Evolutionary conservation across 2,888 invertebrate genomes (phyloP), one percentile per base, ranked within the genome.

Genomic region (Fragum fragum): DNA sequence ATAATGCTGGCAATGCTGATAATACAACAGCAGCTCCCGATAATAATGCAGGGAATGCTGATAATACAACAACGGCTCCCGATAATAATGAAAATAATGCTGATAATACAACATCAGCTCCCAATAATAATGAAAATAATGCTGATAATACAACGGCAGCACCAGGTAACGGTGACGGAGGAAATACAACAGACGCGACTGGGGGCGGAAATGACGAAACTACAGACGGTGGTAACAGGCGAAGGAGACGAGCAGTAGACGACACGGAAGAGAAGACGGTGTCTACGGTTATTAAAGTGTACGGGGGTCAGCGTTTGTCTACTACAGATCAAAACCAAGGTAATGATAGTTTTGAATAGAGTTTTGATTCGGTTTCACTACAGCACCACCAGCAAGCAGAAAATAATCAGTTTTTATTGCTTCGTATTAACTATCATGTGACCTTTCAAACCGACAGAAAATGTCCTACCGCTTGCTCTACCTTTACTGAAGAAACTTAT

Each of bases 211-310:
- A 29, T 16, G 42, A 39, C 18, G 32, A 21, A 18, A 61, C 61
- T 18, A 66, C 66, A 3, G 66, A 39, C 3, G 28, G 11, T 29
- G 61, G 61, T 9, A 32, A 1, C n/a, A n/a, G 42, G 11, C 32
- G 66, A 32, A n/a, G 18, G 26, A 36, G 36, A 14, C 36, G 36
- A 18, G 42, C 14, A 14, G 42, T 16, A 42, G 42, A 16, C 39
- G 42, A 42, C 26, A 66, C 66, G 23, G 66, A 66, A 11, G 66
- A 66, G 29, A 66, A 66, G 26, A 66, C 66, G 16, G 66, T 66
- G 39, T 26, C 66, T 6, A 66, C 66, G 7, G 11, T 66, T 42
- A 18, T 66, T 42, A 66, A 36, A 21, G 66, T 66, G 21, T 42
- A 42, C 14, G 42, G 42, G 1, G 66, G 66, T 2, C 42, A 66